These are phyloP conservation scores for Cylloceria caligata DNA, from an alignment of 2,888 invertebrate genomes.

Conservation along the genomic window DNA sequence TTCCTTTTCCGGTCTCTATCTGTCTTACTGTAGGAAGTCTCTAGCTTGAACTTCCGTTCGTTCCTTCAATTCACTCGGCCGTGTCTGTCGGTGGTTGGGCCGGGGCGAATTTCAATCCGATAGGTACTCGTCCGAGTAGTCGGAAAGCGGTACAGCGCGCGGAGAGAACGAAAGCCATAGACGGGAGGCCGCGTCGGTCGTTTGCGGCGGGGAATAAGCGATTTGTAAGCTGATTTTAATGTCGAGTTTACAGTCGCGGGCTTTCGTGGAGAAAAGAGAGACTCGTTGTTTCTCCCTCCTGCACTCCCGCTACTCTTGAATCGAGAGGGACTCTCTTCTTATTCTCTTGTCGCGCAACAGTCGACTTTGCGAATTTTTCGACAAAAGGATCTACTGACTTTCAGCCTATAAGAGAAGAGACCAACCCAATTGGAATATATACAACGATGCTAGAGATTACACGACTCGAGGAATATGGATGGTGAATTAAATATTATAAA, in stretches of 20 bases:
- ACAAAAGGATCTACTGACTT: slow-evolving; percentile 22
- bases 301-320: slow-evolving; percentile 35
- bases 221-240: slow-evolving; percentile 81
- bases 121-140: slow-evolving; percentile 65
- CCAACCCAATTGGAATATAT: slow-evolving; percentile 30
- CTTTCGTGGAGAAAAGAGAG: slow-evolving; percentile 14
- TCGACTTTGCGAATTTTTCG: slow-evolving; percentile 37
- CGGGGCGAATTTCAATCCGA: slow-evolving; percentile 71
- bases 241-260: slow-evolving; percentile 76
- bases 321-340: slow-evolving; percentile 30
- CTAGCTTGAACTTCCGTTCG: slow-evolving; percentile 37
- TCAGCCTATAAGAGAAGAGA: slow-evolving; percentile 11
- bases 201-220: slow-evolving; percentile 67
- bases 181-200: slow-evolving; percentile 61
- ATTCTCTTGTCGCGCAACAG: slow-evolving; percentile 52
- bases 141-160: slow-evolving; percentile 47
- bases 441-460: neutral
- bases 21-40: slow-evolving; percentile 9
- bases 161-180: slow-evolving; percentile 68
- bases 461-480: slow-evolving; percentile 13
- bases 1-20: neutral
- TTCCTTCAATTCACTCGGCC: slow-evolving; percentile 42
- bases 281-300: slow-evolving; percentile 17
- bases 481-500: slow-evolving; percentile 17
- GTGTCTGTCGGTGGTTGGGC: slow-evolving; percentile 23